phyloP scores from a whole-genome alignment of 2,113 vertebrate genomes.

The Cheilinus undulatus region DNA sequence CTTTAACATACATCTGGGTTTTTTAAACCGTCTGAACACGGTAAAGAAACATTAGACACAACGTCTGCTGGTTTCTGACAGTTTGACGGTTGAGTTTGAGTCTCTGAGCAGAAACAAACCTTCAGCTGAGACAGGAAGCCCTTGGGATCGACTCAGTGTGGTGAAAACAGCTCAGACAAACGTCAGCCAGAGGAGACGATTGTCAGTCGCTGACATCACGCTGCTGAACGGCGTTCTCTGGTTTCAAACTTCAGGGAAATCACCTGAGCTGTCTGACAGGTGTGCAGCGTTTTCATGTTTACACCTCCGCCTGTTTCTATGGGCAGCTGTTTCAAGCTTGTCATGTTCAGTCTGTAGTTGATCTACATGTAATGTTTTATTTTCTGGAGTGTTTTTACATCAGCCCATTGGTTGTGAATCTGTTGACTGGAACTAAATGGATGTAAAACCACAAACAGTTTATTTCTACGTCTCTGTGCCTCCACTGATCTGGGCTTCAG shows the following conservation, averaged over 20 bases:
- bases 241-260: constrained; percentile 23
- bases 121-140: background rate
- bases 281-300: background rate
- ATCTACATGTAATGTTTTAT: no score
- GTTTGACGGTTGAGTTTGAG: background rate
- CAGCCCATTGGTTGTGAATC: no score
- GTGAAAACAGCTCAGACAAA: background rate
- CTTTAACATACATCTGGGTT: no score
- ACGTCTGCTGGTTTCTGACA: background rate
- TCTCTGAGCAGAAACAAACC: background rate
- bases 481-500: no score
- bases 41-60: background rate
- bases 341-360: no score
- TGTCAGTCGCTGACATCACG: constrained; percentile 18
- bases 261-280: background rate
- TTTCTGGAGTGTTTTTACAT: no score
- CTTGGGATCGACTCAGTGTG: background rate
- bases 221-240: background rate
- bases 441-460: no score
- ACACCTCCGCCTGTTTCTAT: background rate
- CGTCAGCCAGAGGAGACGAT: constrained; percentile 1
- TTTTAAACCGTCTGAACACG: background rate
- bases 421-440: no score
- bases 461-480: no score
- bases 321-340: background rate